These are phyloP conservation scores for Chalcis sispes DNA, from an alignment of 2,888 invertebrate genomes.

Conservation along the genomic window DNA sequence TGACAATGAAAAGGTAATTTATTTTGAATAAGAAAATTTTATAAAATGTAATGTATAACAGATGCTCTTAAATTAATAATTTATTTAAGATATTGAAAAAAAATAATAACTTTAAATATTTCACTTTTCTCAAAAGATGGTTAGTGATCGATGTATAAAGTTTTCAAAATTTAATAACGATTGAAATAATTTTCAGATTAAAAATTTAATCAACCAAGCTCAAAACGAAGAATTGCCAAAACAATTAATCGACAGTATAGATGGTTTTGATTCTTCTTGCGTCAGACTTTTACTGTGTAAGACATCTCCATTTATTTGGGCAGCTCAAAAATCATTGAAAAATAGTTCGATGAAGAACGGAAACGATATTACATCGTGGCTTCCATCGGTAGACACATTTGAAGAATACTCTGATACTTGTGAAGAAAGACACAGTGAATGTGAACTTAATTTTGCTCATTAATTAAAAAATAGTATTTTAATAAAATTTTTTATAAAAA, in stretches of 20 bases:
- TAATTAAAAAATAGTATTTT: neutral
- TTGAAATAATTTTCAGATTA: conserved; percentile 57
- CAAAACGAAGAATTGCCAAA: conserved; percentile 81
- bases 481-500: no score
- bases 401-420: conserved; percentile 73
- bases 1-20: conserved; percentile 78
- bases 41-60: no score
- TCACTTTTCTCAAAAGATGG: no score
- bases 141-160: neutral
- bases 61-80: no score
- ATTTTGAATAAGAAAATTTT: conserved; percentile 16
- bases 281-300: conserved; percentile 86
- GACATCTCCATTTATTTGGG: conserved; percentile 85
- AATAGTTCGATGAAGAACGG: conserved; percentile 63
- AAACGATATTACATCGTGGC: conserved; percentile 70
- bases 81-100: neutral
- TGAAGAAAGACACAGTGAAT: conserved; percentile 72
- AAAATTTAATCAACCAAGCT: conserved; percentile 79
- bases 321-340: conserved; percentile 84
- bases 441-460: conserved; percentile 63
- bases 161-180: neutral
- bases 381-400: conserved; percentile 72
- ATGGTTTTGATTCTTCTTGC: conserved; percentile 82
- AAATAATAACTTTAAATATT: no score
- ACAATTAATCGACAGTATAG: conserved; percentile 80